Evolutionary conservation across 2,888 invertebrate genomes (phyloP).

Genomic region (Catocala sponsa): DNA sequence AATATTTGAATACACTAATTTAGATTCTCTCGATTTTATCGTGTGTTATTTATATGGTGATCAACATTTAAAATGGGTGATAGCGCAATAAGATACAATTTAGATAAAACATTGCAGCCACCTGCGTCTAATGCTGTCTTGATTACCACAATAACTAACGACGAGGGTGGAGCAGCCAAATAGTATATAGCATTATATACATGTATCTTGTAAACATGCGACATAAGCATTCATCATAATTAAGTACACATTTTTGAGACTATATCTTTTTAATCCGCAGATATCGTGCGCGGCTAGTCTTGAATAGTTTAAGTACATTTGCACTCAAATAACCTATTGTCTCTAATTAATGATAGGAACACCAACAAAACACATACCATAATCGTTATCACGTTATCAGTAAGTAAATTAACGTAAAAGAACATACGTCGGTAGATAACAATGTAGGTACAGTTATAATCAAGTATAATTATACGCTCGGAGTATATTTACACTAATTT

Average conservation of each 20-base stretch:
- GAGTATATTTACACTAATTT: neutral
- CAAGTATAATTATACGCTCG: neutral
- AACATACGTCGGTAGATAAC: neutral
- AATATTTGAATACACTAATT: slow-evolving; percentile 7
- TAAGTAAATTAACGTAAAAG: neutral
- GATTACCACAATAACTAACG: too few relatives aligned
- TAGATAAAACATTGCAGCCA: slow-evolving; percentile 3
- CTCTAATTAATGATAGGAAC: neutral
- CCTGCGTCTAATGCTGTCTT: neutral
- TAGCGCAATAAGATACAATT: neutral
- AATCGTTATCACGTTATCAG: slow-evolving; percentile 4
- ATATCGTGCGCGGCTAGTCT: too few relatives aligned
- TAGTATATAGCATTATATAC: too few relatives aligned
- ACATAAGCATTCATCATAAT: too few relatives aligned
- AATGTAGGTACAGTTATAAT: slow-evolving; percentile 2
- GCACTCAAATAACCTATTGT: slow-evolving; percentile 7
- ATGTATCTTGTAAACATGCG: too few relatives aligned
- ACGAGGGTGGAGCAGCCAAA: too few relatives aligned
- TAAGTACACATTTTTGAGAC: too few relatives aligned
- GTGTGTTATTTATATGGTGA: slow-evolving; percentile 4
- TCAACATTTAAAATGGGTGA: slow-evolving; percentile 1
- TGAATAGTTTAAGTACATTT: neutral
- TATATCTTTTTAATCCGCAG: too few relatives aligned
- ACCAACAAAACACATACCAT: neutral
- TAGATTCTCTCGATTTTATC: slow-evolving; percentile 1